A percentile compares a stretch with the other conserved stretches of the same genome.
phyloP scores from a whole-genome alignment of 2,888 invertebrate genomes.

The Callosobruchus maculatus region DNA sequence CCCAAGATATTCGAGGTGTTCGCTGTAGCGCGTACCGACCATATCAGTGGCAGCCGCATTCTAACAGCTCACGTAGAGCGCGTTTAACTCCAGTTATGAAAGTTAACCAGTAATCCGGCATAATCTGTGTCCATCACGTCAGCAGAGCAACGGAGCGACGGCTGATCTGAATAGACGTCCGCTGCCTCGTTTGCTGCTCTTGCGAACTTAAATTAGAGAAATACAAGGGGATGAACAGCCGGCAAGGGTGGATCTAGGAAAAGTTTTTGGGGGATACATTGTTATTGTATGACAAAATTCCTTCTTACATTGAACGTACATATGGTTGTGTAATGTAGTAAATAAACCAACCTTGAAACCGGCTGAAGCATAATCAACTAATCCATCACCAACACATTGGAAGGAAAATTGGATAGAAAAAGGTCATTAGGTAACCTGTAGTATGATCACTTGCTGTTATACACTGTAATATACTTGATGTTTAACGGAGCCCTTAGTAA shows the following conservation, averaged over 20 bases:
- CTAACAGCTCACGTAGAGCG: neutral
- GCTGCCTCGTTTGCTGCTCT: neutral
- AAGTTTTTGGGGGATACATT: neutral
- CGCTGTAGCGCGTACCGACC: too few relatives aligned
- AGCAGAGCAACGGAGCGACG: neutral
- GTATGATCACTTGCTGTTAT: too few relatives aligned
- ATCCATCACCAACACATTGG: too few relatives aligned
- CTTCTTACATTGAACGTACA: too few relatives aligned
- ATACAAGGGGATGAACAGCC: constrained; percentile 1
- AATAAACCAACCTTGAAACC: too few relatives aligned
- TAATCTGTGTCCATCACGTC: neutral
- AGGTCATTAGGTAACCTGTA: too few relatives aligned
- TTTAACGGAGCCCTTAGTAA: too few relatives aligned
- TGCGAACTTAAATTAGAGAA: constrained; percentile 5
- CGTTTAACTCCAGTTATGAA: constrained; percentile 3
- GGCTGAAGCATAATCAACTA: too few relatives aligned
- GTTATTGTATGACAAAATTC: neutral
- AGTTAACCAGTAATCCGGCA: neutral
- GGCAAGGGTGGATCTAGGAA: neutral
- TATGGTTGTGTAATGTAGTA: too few relatives aligned
- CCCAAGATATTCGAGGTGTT: too few relatives aligned
- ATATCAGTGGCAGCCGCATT: neutral
- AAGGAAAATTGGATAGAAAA: too few relatives aligned
- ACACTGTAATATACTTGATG: too few relatives aligned
- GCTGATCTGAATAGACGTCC: constrained; percentile 7